Evolutionary conservation across 2,113 vertebrate species (phyloP).

Genomic region (Motacilla tschutschensis): DNA sequence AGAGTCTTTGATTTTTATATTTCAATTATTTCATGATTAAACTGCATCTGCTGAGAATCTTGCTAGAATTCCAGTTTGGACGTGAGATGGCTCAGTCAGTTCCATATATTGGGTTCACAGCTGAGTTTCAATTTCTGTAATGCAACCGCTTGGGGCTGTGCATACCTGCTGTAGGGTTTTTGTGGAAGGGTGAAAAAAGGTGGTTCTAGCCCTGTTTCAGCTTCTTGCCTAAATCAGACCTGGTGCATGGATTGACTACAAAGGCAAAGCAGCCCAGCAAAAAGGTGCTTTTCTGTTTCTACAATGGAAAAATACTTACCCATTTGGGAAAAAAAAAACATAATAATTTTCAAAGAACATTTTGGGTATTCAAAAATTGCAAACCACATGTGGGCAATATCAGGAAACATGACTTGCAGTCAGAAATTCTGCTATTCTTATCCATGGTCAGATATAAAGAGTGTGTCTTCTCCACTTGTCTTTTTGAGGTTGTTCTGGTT

Average conservation of each 20-base stretch:
- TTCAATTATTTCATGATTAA: conserved; percentile 8
- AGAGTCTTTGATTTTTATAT: background rate
- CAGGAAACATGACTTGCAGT: background rate
- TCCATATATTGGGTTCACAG: background rate
- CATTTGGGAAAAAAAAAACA: background rate
- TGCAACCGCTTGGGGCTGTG: background rate
- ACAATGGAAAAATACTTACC: background rate
- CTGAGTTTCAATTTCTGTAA: background rate
- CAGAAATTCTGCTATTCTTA: background rate
- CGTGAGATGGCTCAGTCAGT: background rate
- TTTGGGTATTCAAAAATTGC: background rate
- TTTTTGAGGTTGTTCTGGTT: background rate
- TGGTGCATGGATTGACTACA: background rate
- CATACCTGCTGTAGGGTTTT: background rate
- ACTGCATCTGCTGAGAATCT: background rate
- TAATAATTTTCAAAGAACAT: background rate
- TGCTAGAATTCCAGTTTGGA: background rate
- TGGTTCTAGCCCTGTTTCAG: background rate
- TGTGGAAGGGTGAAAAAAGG: background rate
- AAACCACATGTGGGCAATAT: background rate
- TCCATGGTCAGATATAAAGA: background rate
- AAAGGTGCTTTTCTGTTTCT: background rate
- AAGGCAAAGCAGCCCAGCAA: background rate
- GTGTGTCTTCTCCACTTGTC: background rate
- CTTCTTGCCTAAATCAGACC: background rate